Conservation (phyloP, 37 sponge, comb jelly and placozoan genomes). For the Dysidea cf. avara region DNA sequence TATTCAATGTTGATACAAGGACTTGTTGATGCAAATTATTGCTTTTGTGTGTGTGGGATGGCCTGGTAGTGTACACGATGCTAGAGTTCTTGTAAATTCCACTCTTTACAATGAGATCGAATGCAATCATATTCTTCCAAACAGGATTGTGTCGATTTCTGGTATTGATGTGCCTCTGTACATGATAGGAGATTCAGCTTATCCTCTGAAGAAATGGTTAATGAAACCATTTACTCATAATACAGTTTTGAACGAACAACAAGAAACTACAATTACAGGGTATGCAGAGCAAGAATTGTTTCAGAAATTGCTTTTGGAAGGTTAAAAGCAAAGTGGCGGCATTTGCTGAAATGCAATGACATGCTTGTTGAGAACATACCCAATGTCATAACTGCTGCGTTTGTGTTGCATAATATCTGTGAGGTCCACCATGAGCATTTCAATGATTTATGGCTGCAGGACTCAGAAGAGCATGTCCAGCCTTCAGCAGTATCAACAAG, state of each 20-base stretch:
- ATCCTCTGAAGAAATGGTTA: too few species aligned
- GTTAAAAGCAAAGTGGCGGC: slow-evolving; percentile 7
- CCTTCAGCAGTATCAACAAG: too few species aligned
- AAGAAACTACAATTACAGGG: slow-evolving; percentile 1
- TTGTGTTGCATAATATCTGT: too few species aligned
- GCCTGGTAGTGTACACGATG: slow-evolving; percentile 23
- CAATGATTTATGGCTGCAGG: neutral
- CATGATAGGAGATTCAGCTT: too few species aligned
- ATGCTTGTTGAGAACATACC: neutral
- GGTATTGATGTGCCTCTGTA: too few species aligned
- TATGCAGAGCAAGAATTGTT: neutral
- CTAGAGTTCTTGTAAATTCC: slow-evolving; percentile 1
- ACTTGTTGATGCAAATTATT: too few species aligned
- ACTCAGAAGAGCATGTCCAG: too few species aligned
- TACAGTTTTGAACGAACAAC: neutral
- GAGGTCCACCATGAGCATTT: neutral
- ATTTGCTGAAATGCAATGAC: slow-evolving; percentile 1
- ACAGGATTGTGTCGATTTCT: neutral
- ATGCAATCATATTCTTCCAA: neutral
- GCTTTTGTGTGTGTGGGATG: too few species aligned
- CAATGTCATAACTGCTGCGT: neutral
- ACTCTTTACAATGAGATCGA: neutral
- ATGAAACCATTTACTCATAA: slow-evolving; percentile 1
- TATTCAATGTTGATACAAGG: too few species aligned
- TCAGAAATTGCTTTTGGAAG: slow-evolving; percentile 13